Evolutionary conservation across 2,888 invertebrate genomes (phyloP).

Genomic region (Pyrochroa serraticornis): DNA sequence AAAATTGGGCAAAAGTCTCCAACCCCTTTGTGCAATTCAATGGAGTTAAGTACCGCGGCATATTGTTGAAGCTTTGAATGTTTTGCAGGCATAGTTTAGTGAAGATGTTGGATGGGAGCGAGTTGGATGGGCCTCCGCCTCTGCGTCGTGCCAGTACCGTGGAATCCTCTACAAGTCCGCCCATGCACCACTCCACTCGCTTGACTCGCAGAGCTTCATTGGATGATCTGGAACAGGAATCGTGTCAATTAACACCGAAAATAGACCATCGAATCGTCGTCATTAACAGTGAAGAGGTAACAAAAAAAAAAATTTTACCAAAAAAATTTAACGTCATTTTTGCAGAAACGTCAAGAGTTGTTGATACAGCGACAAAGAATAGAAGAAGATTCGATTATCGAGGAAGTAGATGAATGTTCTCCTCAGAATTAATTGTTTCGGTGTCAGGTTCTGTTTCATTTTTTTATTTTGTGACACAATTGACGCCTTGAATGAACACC

Average conservation of each 20-base stretch:
- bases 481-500: constrained; percentile 28
- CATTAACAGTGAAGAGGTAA: constrained; percentile 76
- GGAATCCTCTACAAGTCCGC: constrained; percentile 46
- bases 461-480: neutral
- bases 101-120: constrained; percentile 74
- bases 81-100: constrained; percentile 71
- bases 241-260: constrained; percentile 80
- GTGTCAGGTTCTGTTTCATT: neutral
- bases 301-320: constrained; percentile 22
- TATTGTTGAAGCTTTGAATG: no score
- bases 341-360: constrained; percentile 65
- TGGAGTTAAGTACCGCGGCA: no score
- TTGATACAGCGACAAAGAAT: constrained; percentile 65
- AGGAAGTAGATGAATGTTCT: constrained; percentile 71
- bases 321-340: constrained; percentile 26
- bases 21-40: no score
- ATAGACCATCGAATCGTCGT: constrained; percentile 81
- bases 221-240: constrained; percentile 82
- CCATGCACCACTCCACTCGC: constrained; percentile 54
- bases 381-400: constrained; percentile 74
- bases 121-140: constrained; percentile 75
- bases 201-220: constrained; percentile 75
- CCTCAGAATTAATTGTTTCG: constrained; percentile 54
- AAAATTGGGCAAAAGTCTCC: no score
- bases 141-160: constrained; percentile 63